Evolutionary conservation across 2,888 invertebrate species (phyloP), one percentile per base, ranked within the genome.

Genomic region (Drosophila algonquin): DNA sequence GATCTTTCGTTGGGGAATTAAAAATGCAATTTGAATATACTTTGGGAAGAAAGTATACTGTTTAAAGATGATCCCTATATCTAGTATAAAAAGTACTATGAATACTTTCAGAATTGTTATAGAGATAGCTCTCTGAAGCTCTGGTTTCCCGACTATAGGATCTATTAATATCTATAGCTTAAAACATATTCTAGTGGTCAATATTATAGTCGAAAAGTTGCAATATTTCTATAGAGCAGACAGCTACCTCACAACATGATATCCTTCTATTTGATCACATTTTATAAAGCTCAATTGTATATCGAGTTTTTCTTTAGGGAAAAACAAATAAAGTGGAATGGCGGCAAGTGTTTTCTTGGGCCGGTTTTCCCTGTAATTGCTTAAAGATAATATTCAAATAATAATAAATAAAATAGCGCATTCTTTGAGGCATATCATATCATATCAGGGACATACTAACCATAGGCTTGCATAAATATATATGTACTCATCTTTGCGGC

Each of bases 401-500:
- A 40, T 2, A 40, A 40, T 40, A 40, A 40, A 40, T n/a, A 40
- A n/a, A 40, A 40, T 2, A n/a, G 14, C 14, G 14, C 14, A 40
- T 14, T 40, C 6, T 7, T 40, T 40, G 14, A 14, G 40, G 21
- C 9, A 21, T 14, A 27, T 24, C 24, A 50, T 50, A 24, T 27
- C 24, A 50, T 50, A n/a, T 24, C n/a, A 4, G n/a, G 14, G 10
- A 3, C 7, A 54, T 91, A 92, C 92, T 91, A 91, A 92, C 92
- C 92, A 84, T 91, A 92, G 75, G 90, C 86, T 80, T 90, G 86
- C 89, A 90, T 79, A 76, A 79, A 90, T 89, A 90, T 89, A 80
- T 91, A 92, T 65, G 89, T 90, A 82, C 87, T 92, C 91, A 92
- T 92, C 75, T 81, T 91, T 90, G 91, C 92, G 91, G 90, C 92